Percentiles rank a stretch among this genome's conserved stretches.
Evolutionary conservation across 1,140 invertebrate species (phyloP).

Genomic region (Zaprionus vittiger): DNA sequence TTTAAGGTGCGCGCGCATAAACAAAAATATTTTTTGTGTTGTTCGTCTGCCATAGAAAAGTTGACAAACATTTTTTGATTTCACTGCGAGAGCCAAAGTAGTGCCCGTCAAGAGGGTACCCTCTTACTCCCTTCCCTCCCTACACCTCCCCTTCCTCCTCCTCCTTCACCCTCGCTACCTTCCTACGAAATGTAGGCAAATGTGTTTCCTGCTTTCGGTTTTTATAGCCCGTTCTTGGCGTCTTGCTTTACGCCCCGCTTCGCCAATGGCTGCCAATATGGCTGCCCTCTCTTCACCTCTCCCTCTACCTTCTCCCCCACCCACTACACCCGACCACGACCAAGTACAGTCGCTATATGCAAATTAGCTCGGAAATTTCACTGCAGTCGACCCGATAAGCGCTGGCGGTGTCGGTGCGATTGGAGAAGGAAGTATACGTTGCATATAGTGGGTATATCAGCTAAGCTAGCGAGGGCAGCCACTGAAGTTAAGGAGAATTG

Average conservation of each 20-base stretch:
- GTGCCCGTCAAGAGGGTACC: not conserved
- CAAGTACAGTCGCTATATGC: slow-evolving; percentile 55
- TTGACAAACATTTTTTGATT: slow-evolving; percentile 61
- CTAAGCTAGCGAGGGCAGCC: not conserved
- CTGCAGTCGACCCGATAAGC: slow-evolving; percentile 27
- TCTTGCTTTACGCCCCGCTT: slow-evolving; percentile 21
- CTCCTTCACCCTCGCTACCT: not conserved
- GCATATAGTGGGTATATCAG: not conserved
- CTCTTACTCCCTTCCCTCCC: not conserved
- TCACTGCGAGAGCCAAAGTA: slow-evolving; percentile 47
- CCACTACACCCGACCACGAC: not conserved
- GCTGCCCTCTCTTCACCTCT: slow-evolving; percentile 20
- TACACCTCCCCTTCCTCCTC: no score
- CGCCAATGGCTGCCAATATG: slow-evolving; percentile 67
- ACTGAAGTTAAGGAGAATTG: not conserved
- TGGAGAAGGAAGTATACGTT: not conserved
- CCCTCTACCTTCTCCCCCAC: not conserved
- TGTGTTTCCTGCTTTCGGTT: slow-evolving; percentile 73
- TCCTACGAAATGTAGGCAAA: slow-evolving; percentile 49
- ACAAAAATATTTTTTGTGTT: slow-evolving; percentile 20
- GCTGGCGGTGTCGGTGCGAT: not conserved
- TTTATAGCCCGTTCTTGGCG: slow-evolving; percentile 54
- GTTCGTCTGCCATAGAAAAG: slow-evolving; percentile 51
- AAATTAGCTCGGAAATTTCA: slow-evolving; percentile 65
- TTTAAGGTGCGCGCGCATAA: slow-evolving; percentile 69